Evolutionary conservation across 2,113 vertebrate genomes (phyloP).

Genomic region (Myiopsitta monachus): DNA sequence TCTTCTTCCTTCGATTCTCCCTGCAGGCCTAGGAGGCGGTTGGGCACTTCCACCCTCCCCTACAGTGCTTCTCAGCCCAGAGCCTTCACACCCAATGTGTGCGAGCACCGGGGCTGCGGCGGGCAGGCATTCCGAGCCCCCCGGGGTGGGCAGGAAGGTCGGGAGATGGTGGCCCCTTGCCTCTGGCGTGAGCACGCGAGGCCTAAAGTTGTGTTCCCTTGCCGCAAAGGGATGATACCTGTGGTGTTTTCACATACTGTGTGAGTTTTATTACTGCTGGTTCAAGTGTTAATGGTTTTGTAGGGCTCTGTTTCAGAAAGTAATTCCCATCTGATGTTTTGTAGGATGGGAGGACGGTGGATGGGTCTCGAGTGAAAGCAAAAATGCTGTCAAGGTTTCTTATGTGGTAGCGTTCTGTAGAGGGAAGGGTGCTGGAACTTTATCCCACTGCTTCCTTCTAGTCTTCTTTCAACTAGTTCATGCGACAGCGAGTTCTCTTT

Average conservation of each 20-base stretch:
- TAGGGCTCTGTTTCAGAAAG: neutral
- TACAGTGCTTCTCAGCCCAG: neutral
- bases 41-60: no score
- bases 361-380: neutral
- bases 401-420: accelerated
- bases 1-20: no score
- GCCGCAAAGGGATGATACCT: accelerated
- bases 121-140: no score
- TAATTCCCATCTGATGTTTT: accelerated
- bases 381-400: neutral
- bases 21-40: no score
- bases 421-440: neutral
- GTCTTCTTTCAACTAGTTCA: neutral
- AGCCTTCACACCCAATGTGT: neutral
- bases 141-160: neutral
- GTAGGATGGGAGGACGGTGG: neutral
- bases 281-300: neutral
- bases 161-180: accelerated
- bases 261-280: accelerated
- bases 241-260: accelerated
- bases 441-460: neutral
- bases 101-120: neutral
- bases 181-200: accelerated
- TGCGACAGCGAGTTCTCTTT: neutral
- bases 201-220: accelerated